Evolutionary conservation across 2,888 invertebrate species (phyloP), one percentile per base, ranked within the genome.

Genomic region (Augochlorella aurata): DNA sequence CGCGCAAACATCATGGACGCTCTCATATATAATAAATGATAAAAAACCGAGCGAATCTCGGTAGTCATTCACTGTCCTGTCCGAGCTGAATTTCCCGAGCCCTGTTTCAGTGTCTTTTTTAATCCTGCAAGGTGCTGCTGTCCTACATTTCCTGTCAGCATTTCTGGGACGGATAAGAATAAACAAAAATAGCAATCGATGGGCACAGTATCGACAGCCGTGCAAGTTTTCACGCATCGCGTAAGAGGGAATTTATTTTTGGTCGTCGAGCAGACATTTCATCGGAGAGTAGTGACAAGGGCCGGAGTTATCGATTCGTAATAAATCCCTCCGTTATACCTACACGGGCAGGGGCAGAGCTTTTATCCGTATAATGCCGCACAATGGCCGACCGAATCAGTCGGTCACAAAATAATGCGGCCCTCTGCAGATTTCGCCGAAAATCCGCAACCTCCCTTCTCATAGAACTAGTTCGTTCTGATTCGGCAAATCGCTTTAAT

Each of bases 291-390:
- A 85, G 84, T 89, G 89, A 89, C 89, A 86, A 88, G 86, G 82
- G 85, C 88, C 84, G 86, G 84, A 89, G 85, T 89, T 89, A 90
- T 90, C 87, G 89, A 90, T 90, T 90, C 86, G 89, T 89, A 89
- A 90, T 90, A 90, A 90, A 90, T 90, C 89, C 88, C 84, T 83
- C 82, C 81, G 85, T 84, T 90, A 89, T 89, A 89, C 82, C 82
- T 83, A 87, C 79, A 84, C 84, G 84, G 85, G 68, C 83, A 79
- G 76, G 38, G 38, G 38, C 38, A 38, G 38, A 81, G 89, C 89
- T 90, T 89, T 89, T 90, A 90, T 90, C 89, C 90, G 85, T 85
- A 89, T 89, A 90, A 90, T 89, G 85, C 87, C 86, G 81, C 84
- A 88, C 87, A 89, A 90, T 89, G 85, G 87, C 84, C 77, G 81